These are phyloP conservation scores for Girardia tigrina DNA, from an alignment of 2,888 invertebrate genomes.

Conservation along the genomic window DNA sequence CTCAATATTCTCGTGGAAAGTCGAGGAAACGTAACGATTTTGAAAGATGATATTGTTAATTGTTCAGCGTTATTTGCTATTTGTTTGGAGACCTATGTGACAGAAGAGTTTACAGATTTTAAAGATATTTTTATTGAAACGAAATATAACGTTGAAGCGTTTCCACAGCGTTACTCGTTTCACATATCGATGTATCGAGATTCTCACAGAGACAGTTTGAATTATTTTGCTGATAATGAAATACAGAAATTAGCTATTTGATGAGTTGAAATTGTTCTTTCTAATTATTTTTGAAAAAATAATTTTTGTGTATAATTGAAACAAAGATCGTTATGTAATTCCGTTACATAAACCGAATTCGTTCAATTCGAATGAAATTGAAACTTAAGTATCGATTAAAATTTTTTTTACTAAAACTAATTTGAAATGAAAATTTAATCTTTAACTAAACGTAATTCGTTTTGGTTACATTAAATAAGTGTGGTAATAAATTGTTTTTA, in stretches of 20 bases:
- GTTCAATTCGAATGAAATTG: neutral
- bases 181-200: neutral
- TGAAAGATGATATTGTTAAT: neutral
- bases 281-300: neutral
- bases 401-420: too few relatives aligned
- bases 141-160: neutral
- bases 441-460: too few relatives aligned
- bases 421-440: too few relatives aligned
- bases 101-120: neutral
- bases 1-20: neutral
- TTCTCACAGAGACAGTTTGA: neutral
- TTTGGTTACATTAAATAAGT: too few relatives aligned
- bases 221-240: neutral
- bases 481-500: too few relatives aligned
- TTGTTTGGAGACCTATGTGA: slow-evolving; percentile 7
- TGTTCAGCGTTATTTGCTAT: neutral
- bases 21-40: neutral
- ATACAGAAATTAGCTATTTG: neutral
- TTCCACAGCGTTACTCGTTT: neutral
- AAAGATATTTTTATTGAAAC: slow-evolving; percentile 14
- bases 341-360: neutral
- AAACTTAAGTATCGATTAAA: too few relatives aligned
- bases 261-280: neutral
- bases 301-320: too few relatives aligned
- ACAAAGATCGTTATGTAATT: neutral